A percentile compares a stretch with the other conserved stretches of the same genome.
Evolutionary conservation across 92 coral and sea anemone species (phyloP).

Genomic region (Phenganax stokvisi): DNA sequence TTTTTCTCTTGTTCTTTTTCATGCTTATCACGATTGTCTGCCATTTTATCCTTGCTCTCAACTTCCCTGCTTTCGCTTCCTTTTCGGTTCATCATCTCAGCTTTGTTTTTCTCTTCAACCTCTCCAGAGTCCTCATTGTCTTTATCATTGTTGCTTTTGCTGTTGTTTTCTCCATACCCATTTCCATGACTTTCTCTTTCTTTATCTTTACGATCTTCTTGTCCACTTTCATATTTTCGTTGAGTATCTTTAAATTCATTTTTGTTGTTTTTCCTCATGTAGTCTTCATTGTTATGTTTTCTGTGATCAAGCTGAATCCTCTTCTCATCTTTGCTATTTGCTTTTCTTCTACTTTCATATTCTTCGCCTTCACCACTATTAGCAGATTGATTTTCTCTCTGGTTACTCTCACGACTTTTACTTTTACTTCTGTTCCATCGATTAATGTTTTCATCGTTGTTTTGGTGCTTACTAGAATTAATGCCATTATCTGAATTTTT

Average conservation of each 20-base stretch:
- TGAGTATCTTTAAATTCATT: not conserved
- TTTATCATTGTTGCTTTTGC: no score
- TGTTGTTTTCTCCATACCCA: no score
- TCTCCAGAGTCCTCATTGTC: no score
- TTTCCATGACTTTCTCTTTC: no score
- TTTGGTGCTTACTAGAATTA: not conserved
- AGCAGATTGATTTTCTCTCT: not conserved
- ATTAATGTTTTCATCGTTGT: not conserved
- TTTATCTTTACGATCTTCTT: not conserved
- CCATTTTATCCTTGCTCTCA: not conserved
- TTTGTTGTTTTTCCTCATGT: not conserved
- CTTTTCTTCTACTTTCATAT: not conserved
- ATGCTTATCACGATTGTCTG: not conserved
- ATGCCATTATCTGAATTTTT: not conserved
- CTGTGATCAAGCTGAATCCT: not conserved
- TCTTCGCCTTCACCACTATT: not conserved
- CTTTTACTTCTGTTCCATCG: not conserved
- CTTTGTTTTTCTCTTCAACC: no score
- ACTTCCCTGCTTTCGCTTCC: not conserved
- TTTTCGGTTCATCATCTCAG: no score
- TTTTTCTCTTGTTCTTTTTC: not conserved
- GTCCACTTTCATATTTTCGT: not conserved
- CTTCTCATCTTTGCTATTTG: not conserved
- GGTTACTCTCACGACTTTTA: not conserved
- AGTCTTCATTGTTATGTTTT: not conserved